phyloP scores from a whole-genome alignment of 2,797 vertebrate genomes.

The Diceros bicornis region DNA sequence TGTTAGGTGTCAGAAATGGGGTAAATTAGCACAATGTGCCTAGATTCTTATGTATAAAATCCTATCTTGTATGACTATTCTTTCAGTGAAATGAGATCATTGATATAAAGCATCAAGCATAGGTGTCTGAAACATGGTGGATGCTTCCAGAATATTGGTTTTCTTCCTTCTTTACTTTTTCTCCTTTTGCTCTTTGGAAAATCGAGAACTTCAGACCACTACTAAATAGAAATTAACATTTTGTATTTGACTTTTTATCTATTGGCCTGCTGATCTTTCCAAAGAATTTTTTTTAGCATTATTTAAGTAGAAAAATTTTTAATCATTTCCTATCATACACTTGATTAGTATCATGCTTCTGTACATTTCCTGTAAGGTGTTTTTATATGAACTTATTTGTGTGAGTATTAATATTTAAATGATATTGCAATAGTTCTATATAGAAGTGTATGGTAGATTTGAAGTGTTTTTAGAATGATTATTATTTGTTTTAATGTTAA shows the following conservation, averaged over 20 bases:
- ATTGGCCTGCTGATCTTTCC: background rate
- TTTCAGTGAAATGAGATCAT: background rate
- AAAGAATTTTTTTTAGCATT: slow-evolving; percentile 54
- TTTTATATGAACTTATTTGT: slow-evolving; percentile 61
- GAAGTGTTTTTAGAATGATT: slow-evolving; percentile 61
- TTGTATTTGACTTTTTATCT: slow-evolving; percentile 17
- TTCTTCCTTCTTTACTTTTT: background rate
- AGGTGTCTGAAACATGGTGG: background rate
- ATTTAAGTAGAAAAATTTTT: slow-evolving; percentile 26
- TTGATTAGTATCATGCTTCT: slow-evolving; percentile 46
- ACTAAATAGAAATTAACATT: slow-evolving; percentile 30
- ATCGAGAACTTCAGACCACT: background rate
- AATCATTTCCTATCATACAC: slow-evolving; percentile 48
- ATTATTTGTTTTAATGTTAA: slow-evolving; percentile 62
- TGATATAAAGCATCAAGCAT: background rate
- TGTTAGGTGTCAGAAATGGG: background rate
- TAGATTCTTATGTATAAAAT: no score
- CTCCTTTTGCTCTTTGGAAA: background rate
- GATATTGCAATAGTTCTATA: slow-evolving; percentile 23
- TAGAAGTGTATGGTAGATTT: slow-evolving; percentile 28
- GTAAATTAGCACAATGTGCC: accelerated
- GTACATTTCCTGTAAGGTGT: slow-evolving; percentile 14
- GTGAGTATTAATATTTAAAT: slow-evolving; percentile 65
- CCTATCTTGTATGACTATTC: no score
- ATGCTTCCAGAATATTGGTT: background rate